These are phyloP conservation scores for Dorcus parallelipipedus DNA, from an alignment of 2,888 invertebrate species.

Conservation along the genomic window DNA sequence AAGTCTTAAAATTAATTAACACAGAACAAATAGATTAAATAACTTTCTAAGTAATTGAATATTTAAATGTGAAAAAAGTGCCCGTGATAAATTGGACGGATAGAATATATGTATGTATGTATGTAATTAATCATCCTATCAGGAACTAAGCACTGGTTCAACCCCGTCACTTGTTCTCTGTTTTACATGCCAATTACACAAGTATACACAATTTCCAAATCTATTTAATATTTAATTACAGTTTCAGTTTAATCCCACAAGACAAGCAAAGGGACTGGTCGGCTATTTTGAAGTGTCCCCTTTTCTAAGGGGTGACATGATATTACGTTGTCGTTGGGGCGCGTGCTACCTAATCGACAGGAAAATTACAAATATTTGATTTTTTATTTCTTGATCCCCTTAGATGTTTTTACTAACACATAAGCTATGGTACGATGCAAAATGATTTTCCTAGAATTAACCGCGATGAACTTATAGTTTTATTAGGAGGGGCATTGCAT, in stretches of 20 bases:
- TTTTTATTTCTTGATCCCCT: conserved; percentile 5
- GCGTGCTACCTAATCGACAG: conserved; percentile 29
- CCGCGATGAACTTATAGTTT: neutral
- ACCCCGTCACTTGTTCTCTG: conserved; percentile 23
- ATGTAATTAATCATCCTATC: neutral
- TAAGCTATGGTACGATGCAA: too few species aligned
- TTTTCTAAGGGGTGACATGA: conserved; percentile 32
- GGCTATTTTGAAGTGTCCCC: conserved; percentile 39
- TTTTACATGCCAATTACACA: conserved; percentile 40
- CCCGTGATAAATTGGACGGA: neutral
- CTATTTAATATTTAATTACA: conserved; percentile 45
- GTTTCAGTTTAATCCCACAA: conserved; percentile 41
- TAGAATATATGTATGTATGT: neutral
- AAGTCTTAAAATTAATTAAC: neutral
- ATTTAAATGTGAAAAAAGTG: neutral
- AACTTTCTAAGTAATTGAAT: neutral
- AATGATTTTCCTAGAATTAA: too few species aligned
- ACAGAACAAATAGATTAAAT: neutral
- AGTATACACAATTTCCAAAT: conserved; percentile 39
- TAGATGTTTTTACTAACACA: too few species aligned
- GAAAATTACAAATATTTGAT: conserved; percentile 32
- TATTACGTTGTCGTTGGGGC: conserved; percentile 24
- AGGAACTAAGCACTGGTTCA: neutral
- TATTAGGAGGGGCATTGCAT: neutral
- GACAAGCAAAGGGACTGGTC: conserved; percentile 30